Percentiles rank a stretch among this genome's conserved stretches.
These are phyloP conservation scores for Paramacrobiotus metropolitanus DNA, from an alignment of 1,140 invertebrate species.

Conservation along the genomic window DNA sequence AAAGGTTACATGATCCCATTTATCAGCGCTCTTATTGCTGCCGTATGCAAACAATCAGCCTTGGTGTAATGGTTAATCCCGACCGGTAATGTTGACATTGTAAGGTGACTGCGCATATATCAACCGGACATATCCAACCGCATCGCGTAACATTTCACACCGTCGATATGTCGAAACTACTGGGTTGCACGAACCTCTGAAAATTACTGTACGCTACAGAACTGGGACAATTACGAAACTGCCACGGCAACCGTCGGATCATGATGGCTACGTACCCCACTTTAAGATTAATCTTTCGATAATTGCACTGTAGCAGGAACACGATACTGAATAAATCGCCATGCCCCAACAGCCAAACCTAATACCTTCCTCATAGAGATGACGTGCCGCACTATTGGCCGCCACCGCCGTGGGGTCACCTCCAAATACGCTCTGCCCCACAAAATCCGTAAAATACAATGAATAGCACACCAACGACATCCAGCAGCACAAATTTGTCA, in stretches of 20 bases:
- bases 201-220: background rate
- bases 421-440: slow-evolving; percentile 78
- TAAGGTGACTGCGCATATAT: no score
- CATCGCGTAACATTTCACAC: no score
- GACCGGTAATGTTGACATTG: no score
- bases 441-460: slow-evolving; percentile 87
- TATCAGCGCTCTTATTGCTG: no score
- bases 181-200: no score
- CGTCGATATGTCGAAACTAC: no score
- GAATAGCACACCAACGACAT: slow-evolving; percentile 93
- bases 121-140: no score
- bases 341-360: slow-evolving; percentile 86
- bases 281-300: slow-evolving; percentile 63
- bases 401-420: slow-evolving; percentile 48
- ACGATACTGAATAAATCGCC: slow-evolving; percentile 82
- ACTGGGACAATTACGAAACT: no score
- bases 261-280: slow-evolving; percentile 52
- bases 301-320: slow-evolving; percentile 63
- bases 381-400: slow-evolving; percentile 20
- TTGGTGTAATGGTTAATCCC: no score
- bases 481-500: slow-evolving; percentile 90
- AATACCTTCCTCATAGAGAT: slow-evolving; percentile 62
- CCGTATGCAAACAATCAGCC: no score
- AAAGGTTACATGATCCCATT: no score
- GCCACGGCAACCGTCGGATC: no score